Conservation (phyloP, 2,797 vertebrate species). For the Coreius guichenoti region DNA sequence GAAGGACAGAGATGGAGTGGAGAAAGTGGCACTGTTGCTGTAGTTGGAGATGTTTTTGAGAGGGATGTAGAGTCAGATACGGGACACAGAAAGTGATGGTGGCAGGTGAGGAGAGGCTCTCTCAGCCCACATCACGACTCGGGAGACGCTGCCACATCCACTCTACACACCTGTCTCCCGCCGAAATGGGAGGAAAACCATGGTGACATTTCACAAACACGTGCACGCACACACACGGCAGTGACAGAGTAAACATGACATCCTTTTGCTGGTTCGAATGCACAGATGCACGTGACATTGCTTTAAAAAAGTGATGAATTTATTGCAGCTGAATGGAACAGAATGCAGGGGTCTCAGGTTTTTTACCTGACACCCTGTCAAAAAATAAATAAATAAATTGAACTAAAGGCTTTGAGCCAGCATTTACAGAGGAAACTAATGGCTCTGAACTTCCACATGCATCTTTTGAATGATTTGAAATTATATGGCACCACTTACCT, state of each 20-base stretch:
- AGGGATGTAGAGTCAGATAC: conserved; percentile 30
- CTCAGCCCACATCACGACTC: conserved; percentile 20
- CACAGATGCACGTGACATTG: background rate
- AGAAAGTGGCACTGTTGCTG: conserved; percentile 7
- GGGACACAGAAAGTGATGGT: conserved; percentile 31
- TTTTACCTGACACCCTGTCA: background rate
- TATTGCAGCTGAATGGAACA: background rate
- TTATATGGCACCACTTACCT: conserved; percentile 19
- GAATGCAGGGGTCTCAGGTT: background rate
- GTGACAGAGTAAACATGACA: conserved; percentile 15
- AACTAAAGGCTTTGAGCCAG: background rate
- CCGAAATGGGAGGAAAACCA: conserved; percentile 28
- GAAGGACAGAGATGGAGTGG: conserved; percentile 33
- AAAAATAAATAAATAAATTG: background rate
- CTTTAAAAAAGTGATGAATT: conserved; percentile 28
- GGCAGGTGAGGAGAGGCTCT: conserved; percentile 40
- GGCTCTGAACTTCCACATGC: background rate
- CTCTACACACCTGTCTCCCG: conserved; percentile 42
- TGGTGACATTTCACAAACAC: conserved; percentile 39
- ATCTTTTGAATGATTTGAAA: background rate
- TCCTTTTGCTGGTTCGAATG: background rate
- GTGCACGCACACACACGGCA: conserved; percentile 1
- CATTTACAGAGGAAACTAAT: background rate
- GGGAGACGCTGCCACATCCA: conserved; percentile 36
- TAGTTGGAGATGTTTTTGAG: conserved; percentile 36